Evolutionary conservation across 1,140 invertebrate genomes (phyloP), one percentile per base, ranked within the genome.

Genomic region (Rhysida immarginata): DNA sequence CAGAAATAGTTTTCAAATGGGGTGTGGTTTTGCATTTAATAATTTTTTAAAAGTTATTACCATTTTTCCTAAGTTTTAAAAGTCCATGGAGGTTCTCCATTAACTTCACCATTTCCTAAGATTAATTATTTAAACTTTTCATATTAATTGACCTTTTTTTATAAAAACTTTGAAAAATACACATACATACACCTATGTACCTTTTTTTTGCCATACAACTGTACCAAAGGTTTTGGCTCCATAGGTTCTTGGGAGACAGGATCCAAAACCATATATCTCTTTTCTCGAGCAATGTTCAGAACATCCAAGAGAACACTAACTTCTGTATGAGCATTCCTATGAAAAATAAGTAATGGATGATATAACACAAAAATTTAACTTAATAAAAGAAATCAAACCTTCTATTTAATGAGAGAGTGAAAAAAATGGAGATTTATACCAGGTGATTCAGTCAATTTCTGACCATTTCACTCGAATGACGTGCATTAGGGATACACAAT

Each of bases 301-400:
- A 96, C 91, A 78, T 97, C 94, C 43, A 86, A 78, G 14, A 96
- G 70, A 3, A 96, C 94, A 73, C 84, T 87, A 14, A 96, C 81
- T 78, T 97, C 93, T 48, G 91, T 94, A 1, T 88, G 74, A 1
- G 91, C 81, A 75, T 80, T 83, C 62, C 76, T 78, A 58, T n/a
- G 64, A 55, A 29, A 21, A 55, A 35, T 56, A 50, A 49, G 16
- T 24, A 26, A 24, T 24, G 44, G 11, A 44, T 20, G 43, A 44
- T n/a, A 43, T 20, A 2, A 21, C 13, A 16, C n/a, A n/a, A n/a
- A n/a, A n/a, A n/a, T n/a, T n/a, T n/a, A n/a, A n/a, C n/a, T n/a
- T n/a, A n/a, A n/a, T n/a, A n/a, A n/a, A n/a, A n/a, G n/a, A n/a
- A n/a, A n/a, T n/a, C n/a, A n/a, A n/a, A n/a, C n/a, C n/a, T n/a